Base-by-base conservation (phyloP, 2,113 vertebrate species). In the Clupea harengus region DNA sequence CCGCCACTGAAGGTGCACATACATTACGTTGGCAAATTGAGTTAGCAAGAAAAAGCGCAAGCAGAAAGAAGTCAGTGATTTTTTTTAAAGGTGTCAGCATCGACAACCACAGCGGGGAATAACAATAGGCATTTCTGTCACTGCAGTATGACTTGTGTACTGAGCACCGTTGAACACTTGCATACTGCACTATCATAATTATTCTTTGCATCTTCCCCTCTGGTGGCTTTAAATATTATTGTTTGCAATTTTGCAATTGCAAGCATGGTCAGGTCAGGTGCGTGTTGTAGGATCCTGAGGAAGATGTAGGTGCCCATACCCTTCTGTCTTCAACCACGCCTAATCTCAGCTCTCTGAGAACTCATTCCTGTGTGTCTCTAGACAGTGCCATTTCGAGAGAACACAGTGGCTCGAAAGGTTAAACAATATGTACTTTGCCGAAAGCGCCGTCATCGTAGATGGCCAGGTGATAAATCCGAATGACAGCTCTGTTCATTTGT, bases 401-500 rank as follows among this genome's bases (percentile, higher is more conserved):
- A 85, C 28, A 46, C 28, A 25, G 86, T 72, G 82, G 84, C 84
- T 90, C 88, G 80, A 92, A 93, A 93, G 92, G 89, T 92, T 90
- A 88, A 88, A 88, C 87, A 86, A 52, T 45, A 82, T 90, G 87
- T 85, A 85, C 88, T 87, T 90, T 91, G 88, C 90, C 85, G 15
- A 28, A n/a, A 80, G 81, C 72, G 83, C 86, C 87, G 85, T 88
- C 88, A 87, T 84, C 88, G 84, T 80, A 80, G 86, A 60, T 50
- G 82, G 84, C 11, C 86, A 7, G 57, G 3, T 92, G 88, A 88
- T 92, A 91, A 90, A 91, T 91, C 17, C 82, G 60, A 90, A 89
- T 91, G 91, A 90, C 92, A 90, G 90, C 78, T 75, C 9, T 86
- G 88, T 91, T 92, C 90, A 90, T 90, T 84, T 84, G 89, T 81